These are phyloP conservation scores for Scelioninae gen. 2 DNA, from an alignment of 2,888 invertebrate species.

Conservation along the genomic window DNA sequence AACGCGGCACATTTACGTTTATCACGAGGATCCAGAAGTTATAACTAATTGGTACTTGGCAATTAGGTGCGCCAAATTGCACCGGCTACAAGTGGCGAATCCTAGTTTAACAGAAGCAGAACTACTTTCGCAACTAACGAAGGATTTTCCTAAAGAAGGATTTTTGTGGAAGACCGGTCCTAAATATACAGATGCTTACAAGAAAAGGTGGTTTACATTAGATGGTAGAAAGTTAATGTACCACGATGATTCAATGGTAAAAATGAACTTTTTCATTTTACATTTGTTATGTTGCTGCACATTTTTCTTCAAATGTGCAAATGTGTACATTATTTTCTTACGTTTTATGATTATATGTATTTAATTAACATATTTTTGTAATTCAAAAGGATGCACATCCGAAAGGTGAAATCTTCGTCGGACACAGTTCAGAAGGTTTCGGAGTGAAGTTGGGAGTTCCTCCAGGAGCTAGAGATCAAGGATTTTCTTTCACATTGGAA, in stretches of 20 bases:
- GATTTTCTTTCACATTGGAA: constrained; percentile 87
- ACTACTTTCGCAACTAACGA: constrained; percentile 83
- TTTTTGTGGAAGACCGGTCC: constrained; percentile 95
- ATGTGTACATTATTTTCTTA: too few species aligned
- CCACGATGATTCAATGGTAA: constrained; percentile 87
- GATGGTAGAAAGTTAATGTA: constrained; percentile 95
- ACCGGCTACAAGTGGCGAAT: constrained; percentile 88
- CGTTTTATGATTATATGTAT: too few species aligned
- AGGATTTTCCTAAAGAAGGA: constrained; percentile 90
- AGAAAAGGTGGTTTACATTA: constrained; percentile 91
- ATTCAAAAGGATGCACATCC: constrained; percentile 85
- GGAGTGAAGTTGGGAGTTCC: constrained; percentile 83
- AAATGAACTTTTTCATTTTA: constrained; percentile 1
- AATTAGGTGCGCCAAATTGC: constrained; percentile 89
- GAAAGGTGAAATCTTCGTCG: constrained; percentile 93
- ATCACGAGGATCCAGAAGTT: constrained; percentile 89
- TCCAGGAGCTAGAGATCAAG: constrained; percentile 83
- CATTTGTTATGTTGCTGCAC: too few species aligned
- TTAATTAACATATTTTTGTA: too few species aligned
- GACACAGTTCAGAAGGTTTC: constrained; percentile 86
- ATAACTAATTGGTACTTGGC: constrained; percentile 91
- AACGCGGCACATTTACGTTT: constrained; percentile 91
- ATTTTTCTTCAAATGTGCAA: too few species aligned
- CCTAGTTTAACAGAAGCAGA: constrained; percentile 85
- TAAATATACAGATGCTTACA: constrained; percentile 86